Base-by-base conservation (phyloP, 2,888 invertebrate genomes). In the Drosophila macrospina region DNA sequence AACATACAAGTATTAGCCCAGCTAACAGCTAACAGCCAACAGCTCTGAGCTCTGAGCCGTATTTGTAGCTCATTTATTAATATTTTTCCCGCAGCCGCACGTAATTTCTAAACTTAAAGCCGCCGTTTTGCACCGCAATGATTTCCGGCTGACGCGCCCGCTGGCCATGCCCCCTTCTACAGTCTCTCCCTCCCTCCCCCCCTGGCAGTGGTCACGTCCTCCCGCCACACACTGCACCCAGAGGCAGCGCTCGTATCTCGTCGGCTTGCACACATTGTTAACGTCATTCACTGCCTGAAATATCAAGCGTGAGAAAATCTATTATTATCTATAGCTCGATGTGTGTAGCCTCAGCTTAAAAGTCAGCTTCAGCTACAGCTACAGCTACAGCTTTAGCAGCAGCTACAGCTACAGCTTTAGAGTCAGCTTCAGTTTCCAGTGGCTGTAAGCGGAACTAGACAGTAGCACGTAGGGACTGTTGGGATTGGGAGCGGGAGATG, bases 221-320 rank as follows among this genome's bases (percentile, higher is more conserved):
- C 37, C 48, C 48, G 56, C 52, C 47, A 28, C n/a, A 26, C 60
- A 70, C 70, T 71, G 73, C 73, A 76, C 73, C 77, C 71, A 76
- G 54, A 52, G 26, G 37, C 51, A 55, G 56, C 41, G 57, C 65
- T 71, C 70, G 71, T 57, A 62, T 66, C 57, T 56, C 64, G 56
- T 20, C 47, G 16, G 68, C 68, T 42, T 69, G 69, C 87, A 81
- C 86, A 84, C 88, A 86, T 88, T 86, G 89, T 88, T 88, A 88
- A 86, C 89, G 85, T 88, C 85, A 88, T 86, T 87, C 84, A 84
- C 72, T 42, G 88, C 68, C 78, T 82, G 83, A 85, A 88, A 85
- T 84, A 86, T 89, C 80, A 85, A 89, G 86, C 86, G 86, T 86
- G 86, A 89, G 86, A 86, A 86, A 89, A 86, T 86, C 89, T 89